These are phyloP conservation scores for Bergia sp. DNA, from an alignment of 92 coral and sea anemone genomes.

Conservation along the genomic window DNA sequence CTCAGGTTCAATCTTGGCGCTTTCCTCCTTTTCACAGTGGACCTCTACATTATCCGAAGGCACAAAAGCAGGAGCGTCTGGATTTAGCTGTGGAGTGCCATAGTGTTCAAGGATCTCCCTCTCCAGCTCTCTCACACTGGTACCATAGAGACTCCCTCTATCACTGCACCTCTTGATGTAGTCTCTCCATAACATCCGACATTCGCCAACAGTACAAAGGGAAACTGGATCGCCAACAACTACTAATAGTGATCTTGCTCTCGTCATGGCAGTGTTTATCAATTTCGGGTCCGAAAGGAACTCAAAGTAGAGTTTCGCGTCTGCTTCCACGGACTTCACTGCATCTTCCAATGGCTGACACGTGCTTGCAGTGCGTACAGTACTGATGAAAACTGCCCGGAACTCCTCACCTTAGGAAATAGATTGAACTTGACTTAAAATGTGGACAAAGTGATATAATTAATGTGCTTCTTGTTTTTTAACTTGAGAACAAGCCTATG, in stretches of 20 bases:
- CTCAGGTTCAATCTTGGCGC: neutral
- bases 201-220: slow-evolving; percentile 86
- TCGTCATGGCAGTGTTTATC: slow-evolving; percentile 90
- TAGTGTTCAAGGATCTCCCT: slow-evolving; percentile 50
- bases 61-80: slow-evolving; percentile 69
- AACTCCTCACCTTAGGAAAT: slow-evolving; percentile 74
- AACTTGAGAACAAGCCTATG: neutral
- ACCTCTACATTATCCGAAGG: slow-evolving; percentile 37
- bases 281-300: slow-evolving; percentile 82
- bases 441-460: neutral
- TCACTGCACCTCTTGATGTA: slow-evolving; percentile 72
- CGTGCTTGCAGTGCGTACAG: slow-evolving; percentile 84
- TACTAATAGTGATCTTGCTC: slow-evolving; percentile 86
- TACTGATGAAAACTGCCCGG: slow-evolving; percentile 86
- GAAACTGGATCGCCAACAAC: slow-evolving; percentile 96
- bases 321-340: slow-evolving; percentile 27
- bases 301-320: slow-evolving; percentile 63
- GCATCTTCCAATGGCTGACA: slow-evolving; percentile 58
- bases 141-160: slow-evolving; percentile 66
- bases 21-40: neutral
- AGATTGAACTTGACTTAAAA: neutral
- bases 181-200: slow-evolving; percentile 78
- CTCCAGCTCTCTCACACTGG: slow-evolving; percentile 54
- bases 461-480: too few relatives aligned
- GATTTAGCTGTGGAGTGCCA: slow-evolving; percentile 62